A percentile compares a stretch with the other conserved stretches of the same genome.
Evolutionary conservation across 2,797 vertebrate species (phyloP).

Genomic region (Pristis pectinata): DNA sequence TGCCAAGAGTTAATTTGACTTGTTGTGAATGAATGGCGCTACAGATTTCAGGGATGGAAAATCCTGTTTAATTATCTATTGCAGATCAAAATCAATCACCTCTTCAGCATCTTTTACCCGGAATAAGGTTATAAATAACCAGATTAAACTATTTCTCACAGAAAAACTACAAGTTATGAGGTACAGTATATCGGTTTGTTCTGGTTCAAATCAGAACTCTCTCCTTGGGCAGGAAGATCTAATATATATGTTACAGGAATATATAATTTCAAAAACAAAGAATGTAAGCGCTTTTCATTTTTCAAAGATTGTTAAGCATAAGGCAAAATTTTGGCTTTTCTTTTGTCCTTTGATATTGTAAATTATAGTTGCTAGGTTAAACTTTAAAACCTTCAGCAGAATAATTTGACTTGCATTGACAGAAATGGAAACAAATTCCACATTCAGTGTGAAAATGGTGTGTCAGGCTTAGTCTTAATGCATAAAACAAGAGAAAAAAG

Average conservation of each 20-base stretch:
- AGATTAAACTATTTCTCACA: not conserved
- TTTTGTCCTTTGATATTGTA: not conserved
- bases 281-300: not conserved
- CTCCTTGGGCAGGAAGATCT: not conserved
- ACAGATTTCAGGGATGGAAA: not conserved
- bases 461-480: not conserved
- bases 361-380: no score
- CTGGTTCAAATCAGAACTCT: not conserved
- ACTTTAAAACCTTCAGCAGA: not conserved
- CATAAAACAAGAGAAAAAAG: not conserved
- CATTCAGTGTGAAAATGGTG: not conserved
- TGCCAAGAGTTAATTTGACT: not conserved
- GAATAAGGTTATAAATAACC: not conserved
- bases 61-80: not conserved
- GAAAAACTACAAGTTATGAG: not conserved
- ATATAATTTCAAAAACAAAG: not conserved
- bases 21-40: not conserved
- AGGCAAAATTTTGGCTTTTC: not conserved
- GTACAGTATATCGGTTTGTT: not conserved
- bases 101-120: not conserved
- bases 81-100: not conserved
- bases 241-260: not conserved
- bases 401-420: no score
- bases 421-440: not conserved
- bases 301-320: not conserved